phyloP scores from a whole-genome alignment of 2,113 vertebrate species.

The Pycnonotus jocosus region DNA sequence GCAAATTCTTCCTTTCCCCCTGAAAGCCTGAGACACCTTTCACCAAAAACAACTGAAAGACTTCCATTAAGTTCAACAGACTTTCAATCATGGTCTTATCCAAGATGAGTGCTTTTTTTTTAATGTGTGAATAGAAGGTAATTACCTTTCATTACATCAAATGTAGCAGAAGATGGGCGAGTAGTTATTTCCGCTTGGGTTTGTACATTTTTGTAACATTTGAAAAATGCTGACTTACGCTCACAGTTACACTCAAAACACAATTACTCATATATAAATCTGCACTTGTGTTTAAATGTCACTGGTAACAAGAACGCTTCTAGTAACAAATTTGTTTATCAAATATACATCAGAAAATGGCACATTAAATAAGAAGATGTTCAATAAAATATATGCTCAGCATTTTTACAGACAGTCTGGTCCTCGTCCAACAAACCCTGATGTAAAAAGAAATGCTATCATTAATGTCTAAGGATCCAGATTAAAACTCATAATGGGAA shows the following conservation, averaged over 20 bases:
- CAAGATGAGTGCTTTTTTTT: not conserved
- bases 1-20: not conserved
- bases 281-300: constrained; percentile 57
- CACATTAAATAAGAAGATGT: constrained; percentile 35
- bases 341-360: constrained; percentile 42
- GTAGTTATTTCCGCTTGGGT: constrained; percentile 18
- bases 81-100: not conserved
- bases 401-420: constrained; percentile 7
- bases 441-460: not conserved
- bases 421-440: not conserved
- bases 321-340: constrained; percentile 46
- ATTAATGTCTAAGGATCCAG: not conserved
- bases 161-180: constrained; percentile 27
- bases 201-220: constrained; percentile 30
- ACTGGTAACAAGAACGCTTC: constrained; percentile 37
- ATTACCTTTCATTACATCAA: constrained; percentile 28
- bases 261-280: constrained; percentile 39
- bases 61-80: not conserved
- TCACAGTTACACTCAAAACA: constrained; percentile 14
- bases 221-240: constrained; percentile 43
- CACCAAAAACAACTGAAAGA: not conserved
- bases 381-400: constrained; percentile 42
- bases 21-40: not conserved
- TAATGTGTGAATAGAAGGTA: constrained; percentile 13
- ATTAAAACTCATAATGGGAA: not conserved